Base-by-base conservation (phyloP, 2,888 invertebrate species). In the Heliconius hortense region DNA sequence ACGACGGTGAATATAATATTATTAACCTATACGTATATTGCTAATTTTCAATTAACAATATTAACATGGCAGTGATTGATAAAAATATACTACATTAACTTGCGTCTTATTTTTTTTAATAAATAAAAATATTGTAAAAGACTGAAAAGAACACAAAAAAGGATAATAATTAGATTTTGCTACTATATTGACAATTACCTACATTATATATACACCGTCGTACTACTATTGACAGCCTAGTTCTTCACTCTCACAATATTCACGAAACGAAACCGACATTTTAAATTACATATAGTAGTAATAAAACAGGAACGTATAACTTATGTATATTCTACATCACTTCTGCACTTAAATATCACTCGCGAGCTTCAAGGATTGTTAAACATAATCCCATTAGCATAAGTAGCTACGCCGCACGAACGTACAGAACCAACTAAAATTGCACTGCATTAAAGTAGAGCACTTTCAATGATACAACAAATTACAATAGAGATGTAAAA, bases 401-500 rank as follows among this genome's bases (percentile, higher is more conserved):
- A 83, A 85, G 85, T 85, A 82, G 78, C 76, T 70, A 31, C 64
- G 48, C 82, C 77, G 80, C 80, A 79, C 85, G 84, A 87, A 84
- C 82, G 82, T 84, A 80, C 82, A 83, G 82, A 82, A 83, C 82
- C 85, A 88, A 92, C 93, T 92, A 89, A 90, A 82, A 81, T 79
- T 79, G 79, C 84, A 85, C 82, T 81, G 81, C 86, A 86, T 83
- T 87, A 83, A 82, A 82, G 79, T 81, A 83, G 84, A 84, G 82
- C 80, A 87, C 83, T 84, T 87, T 85, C 86, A 88, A 90, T 89
- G 86, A 90, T 89, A 39, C n/a, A 26, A 83, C 83, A 87, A 90
- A 92, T 92, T 91, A 91, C 92, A 94, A 94, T 89, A 85, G 91
- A 86, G 87, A 83, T 88, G 86, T 87, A 90, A 92, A 93, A 92